Evolutionary conservation across 2,113 vertebrate genomes (phyloP), one percentile per base, ranked within the genome.

Genomic region (Hiodon alosoides): DNA sequence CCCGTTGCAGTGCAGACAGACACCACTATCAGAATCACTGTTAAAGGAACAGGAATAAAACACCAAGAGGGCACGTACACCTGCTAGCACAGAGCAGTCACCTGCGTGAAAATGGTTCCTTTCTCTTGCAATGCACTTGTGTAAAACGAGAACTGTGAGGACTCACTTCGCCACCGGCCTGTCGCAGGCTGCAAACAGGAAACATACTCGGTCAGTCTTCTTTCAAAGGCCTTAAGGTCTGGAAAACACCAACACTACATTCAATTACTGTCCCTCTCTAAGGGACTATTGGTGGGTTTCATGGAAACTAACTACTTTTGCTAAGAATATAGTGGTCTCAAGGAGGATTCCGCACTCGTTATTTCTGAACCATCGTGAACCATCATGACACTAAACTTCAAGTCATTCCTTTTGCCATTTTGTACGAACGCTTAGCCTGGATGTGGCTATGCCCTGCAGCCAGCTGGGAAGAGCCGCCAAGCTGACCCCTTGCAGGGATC

Each of bases 141-240:
- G 9, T 14, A 46, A 55, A 69, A 73, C 17, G 16, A 54, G 9
- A 73, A 67, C 14, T 17, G 16, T 47, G 7, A n/a, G 7, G 16
- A 95, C 96, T 96, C 91, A 99, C 97, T 99, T 94, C 97, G 94
- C 97, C 97, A 99, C 77, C 97, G 93, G 85, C 97, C 97, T 58
- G 97, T 99, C 55, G 97, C 95, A 78, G 97, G 97, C 84, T 99
- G 97, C 84, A 99, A 91, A 89, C 97, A 98, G 74, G 96, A 95
- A 73, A 99, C 95, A 81, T 98, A 98, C 82, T 99, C 97, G 46
- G 97, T 99, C 82, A 99, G 87, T 90, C 97, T 94, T 87, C 97
- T 95, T 87, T 99, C 97, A 89, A 99, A 99, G 73, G 97, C 97
- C 90, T 98, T 99, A 76, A 98, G 90, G 89, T 99, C 97, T 99